Evolutionary conservation across 2,797 vertebrate species (phyloP).

Genomic region (Macrochelys suwanniensis): DNA sequence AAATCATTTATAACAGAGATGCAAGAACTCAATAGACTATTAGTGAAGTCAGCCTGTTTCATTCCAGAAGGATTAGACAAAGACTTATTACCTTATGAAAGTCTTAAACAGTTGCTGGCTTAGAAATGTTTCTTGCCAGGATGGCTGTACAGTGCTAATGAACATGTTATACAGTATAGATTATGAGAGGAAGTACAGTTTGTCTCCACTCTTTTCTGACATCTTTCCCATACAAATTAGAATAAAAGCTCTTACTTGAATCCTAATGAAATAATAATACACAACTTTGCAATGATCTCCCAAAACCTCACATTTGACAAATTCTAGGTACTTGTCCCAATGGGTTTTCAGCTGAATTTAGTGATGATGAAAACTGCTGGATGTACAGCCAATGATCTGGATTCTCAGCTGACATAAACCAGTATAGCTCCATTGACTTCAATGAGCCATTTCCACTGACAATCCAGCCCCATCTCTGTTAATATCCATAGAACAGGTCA

Average conservation of each 20-base stretch:
- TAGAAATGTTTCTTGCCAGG: slow-evolving; percentile 57
- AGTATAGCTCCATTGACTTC: not conserved
- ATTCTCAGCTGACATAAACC: not conserved
- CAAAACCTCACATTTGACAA: not conserved
- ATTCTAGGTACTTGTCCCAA: not conserved
- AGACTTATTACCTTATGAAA: slow-evolving; percentile 41
- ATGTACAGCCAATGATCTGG: not conserved
- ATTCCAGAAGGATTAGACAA: slow-evolving; percentile 38
- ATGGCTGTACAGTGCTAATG: slow-evolving; percentile 13
- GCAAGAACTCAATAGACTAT: slow-evolving; percentile 63
- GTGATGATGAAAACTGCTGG: not conserved
- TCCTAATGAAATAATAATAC: not conserved
- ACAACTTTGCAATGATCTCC: not conserved
- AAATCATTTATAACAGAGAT: slow-evolving; percentile 73
- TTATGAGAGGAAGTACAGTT: slow-evolving; percentile 19
- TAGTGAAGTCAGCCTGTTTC: slow-evolving; percentile 68
- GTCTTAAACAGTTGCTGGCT: slow-evolving; percentile 24
- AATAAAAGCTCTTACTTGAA: not conserved
- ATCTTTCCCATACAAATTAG: slow-evolving; percentile 23
- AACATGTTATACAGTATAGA: slow-evolving; percentile 1
- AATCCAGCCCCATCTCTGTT: not conserved
- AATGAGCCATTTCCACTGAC: not conserved
- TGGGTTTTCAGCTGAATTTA: not conserved
- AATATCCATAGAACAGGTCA: not conserved
- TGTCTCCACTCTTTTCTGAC: slow-evolving; percentile 12